Conservation (phyloP, 2,113 vertebrate species). For the Psettodes erumei region DNA sequence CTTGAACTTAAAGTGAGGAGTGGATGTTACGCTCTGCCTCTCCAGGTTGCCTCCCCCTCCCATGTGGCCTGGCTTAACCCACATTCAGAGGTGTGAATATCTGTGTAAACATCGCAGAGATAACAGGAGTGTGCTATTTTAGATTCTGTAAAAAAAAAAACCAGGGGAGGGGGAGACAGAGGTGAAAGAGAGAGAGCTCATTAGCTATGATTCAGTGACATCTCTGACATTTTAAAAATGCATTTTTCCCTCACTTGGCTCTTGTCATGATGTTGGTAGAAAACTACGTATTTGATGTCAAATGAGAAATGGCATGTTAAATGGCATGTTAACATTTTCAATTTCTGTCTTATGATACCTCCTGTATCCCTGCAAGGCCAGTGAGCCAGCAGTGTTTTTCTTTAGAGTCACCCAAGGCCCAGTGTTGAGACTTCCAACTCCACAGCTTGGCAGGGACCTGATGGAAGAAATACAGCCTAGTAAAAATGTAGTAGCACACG, state of each 20-base stretch:
- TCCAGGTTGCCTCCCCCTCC: neutral
- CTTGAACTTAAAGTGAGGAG: neutral
- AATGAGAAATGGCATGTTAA: constrained; percentile 23
- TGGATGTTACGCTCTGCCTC: neutral
- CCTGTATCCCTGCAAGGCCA: neutral
- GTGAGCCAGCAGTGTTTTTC: neutral
- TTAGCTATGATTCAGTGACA: constrained; percentile 30
- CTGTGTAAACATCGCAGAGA: constrained; percentile 9
- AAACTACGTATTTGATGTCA: constrained; percentile 18
- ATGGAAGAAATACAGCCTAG: constrained; percentile 37
- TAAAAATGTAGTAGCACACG: constrained; percentile 44
- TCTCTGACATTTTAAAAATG: constrained; percentile 35
- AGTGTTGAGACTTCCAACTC: constrained; percentile 2
- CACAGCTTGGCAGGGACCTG: constrained; percentile 23
- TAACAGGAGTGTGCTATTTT: neutral
- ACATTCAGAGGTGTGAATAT: constrained; percentile 4
- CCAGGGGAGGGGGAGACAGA: neutral
- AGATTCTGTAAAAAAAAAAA: neutral
- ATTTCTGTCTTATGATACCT: neutral
- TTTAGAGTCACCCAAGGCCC: constrained; percentile 11
- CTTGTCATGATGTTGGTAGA: neutral
- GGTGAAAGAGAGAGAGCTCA: constrained; percentile 8
- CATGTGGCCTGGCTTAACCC: constrained; percentile 16
- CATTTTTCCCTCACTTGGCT: constrained; percentile 6
- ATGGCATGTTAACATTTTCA: neutral